These are phyloP conservation scores for Rhinopomastus cyanomelas DNA, from an alignment of 2,113 vertebrate species.

Conservation along the genomic window DNA sequence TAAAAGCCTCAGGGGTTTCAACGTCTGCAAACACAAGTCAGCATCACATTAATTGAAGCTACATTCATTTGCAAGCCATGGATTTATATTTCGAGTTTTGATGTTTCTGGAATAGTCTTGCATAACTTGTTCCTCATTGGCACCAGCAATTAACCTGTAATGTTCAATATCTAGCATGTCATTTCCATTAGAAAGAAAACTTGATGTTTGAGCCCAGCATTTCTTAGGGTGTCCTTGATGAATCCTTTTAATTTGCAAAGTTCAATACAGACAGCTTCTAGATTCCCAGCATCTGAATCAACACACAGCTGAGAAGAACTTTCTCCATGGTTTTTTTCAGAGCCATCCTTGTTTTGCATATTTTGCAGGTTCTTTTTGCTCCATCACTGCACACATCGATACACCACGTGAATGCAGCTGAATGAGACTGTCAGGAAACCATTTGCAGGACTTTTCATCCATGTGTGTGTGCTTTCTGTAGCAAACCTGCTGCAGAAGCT, in stretches of 20 bases:
- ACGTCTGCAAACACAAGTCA: background rate
- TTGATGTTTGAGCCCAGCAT: background rate
- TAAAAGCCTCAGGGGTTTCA: background rate
- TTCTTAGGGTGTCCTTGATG: background rate
- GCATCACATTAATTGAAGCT: background rate
- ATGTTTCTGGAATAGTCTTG: background rate
- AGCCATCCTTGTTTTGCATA: background rate
- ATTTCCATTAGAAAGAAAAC: conserved; percentile 27
- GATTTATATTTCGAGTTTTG: background rate
- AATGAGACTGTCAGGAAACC: background rate
- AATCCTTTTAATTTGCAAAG: background rate
- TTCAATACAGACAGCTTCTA: background rate
- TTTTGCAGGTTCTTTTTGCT: background rate
- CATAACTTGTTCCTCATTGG: background rate
- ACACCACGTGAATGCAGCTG: background rate
- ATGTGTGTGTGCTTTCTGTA: background rate
- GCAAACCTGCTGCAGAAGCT: background rate
- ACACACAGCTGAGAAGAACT: background rate
- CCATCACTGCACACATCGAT: background rate
- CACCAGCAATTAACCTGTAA: background rate
- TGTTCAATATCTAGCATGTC: background rate
- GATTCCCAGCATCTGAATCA: background rate
- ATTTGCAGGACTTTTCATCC: background rate
- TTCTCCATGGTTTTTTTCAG: background rate
- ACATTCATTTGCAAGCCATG: background rate